Evolutionary conservation across 2,113 vertebrate genomes (phyloP), one percentile per base, ranked within the genome.

Genomic region (Oxyura jamaicensis): DNA sequence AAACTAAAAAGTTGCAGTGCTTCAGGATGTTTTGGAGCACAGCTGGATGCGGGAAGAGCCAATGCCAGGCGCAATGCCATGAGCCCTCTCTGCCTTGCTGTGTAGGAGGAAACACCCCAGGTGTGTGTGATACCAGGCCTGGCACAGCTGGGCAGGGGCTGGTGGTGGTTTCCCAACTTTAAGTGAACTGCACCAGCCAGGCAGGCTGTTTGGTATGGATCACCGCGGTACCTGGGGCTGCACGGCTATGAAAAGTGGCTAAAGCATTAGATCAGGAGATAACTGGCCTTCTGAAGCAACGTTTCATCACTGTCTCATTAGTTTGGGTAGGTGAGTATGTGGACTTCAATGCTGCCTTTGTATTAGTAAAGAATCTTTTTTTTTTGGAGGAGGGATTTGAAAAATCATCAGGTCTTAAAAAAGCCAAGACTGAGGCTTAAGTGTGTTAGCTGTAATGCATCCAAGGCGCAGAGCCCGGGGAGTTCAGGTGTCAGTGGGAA

Each of bases 271-370:
- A 87, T 91, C 63, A 68, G 91, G 83, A 80, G 91, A 90, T 88
- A 92, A 76, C 59, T 67, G 95, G 96, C 94, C 96, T 95, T 92
- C 83, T 67, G 97, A 94, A 97, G 91, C 96, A 86, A 65, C 93
- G 93, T 98, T 98, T 98, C 98, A 98, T 95, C 97, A 67, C 93
- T 41, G 91, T 97, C 91, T 97, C 97, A 98, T 98, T 98, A 98
- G 69, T 60, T 88, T 59, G 69, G 92, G 68, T 39, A 39, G 56
- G 44, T 1, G 52, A 46, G 97, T 71, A 44, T 68, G 88, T 39
- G 78, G 76, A 63, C 76, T 96, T 98, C 98, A 98, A 98, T 98
- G 98, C 91, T 80, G 62, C 91, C 97, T 98, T 98, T 98, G 98
- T 99, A 52, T 96, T 78, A 6, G 23, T 29, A 44, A 88, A 76